These are phyloP conservation scores for Catalaphyllia jardinei DNA, from an alignment of 64 coral and sea anemone genomes.

Conservation along the genomic window DNA sequence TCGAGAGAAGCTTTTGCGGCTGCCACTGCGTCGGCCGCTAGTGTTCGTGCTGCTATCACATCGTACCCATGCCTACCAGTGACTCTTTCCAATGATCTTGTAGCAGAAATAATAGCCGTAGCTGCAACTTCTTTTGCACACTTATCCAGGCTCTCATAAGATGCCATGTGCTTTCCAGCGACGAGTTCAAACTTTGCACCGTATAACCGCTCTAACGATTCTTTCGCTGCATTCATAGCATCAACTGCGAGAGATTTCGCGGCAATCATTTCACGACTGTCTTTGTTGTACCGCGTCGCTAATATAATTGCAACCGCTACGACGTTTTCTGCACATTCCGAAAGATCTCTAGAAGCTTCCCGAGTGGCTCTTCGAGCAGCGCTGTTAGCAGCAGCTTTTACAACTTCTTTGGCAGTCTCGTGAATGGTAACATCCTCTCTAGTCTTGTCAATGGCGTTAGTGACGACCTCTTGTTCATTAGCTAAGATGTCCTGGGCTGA, in stretches of 20 bases:
- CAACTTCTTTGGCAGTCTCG: slow-evolving; percentile 6
- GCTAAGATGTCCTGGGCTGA: background rate
- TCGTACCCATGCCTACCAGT: slow-evolving; percentile 29
- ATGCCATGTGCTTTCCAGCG: background rate
- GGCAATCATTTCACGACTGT: background rate
- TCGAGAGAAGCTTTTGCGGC: slow-evolving; percentile 17
- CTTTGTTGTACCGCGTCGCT: background rate
- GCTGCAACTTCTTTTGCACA: slow-evolving; percentile 24
- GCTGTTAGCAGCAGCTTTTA: background rate
- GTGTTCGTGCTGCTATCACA: slow-evolving; percentile 5
- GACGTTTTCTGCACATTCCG: slow-evolving; percentile 9
- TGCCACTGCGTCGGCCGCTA: slow-evolving; percentile 1
- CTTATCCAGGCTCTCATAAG: slow-evolving; percentile 1
- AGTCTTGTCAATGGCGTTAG: background rate
- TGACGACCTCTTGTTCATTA: background rate
- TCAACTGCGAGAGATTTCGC: slow-evolving; percentile 26
- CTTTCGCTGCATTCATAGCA: slow-evolving; percentile 27
- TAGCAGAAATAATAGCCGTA: slow-evolving; percentile 12
- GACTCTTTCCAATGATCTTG: slow-evolving; percentile 26
- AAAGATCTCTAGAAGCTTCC: slow-evolving; percentile 6
- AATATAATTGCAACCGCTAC: background rate
- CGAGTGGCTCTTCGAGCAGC: background rate
- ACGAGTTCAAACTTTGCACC: background rate
- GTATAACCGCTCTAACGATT: background rate
- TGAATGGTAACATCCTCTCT: background rate